Evolutionary conservation across 2,888 invertebrate genomes (phyloP).

Genomic region (Dorcus parallelipipedus): DNA sequence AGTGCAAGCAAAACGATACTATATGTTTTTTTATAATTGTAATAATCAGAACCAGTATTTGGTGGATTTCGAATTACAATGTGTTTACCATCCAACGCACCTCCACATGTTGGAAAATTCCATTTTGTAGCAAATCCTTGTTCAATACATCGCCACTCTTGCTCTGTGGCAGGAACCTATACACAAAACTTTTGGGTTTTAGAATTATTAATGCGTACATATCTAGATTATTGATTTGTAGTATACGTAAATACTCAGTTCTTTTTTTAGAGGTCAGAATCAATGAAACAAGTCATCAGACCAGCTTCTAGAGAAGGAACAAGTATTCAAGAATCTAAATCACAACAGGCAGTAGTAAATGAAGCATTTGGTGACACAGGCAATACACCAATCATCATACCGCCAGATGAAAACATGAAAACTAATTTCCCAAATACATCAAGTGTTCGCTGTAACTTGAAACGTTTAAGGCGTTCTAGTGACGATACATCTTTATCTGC

Average conservation of each 20-base stretch:
- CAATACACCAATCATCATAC: not conserved
- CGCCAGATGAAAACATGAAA: not conserved
- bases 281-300: too few relatives aligned
- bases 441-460: not conserved
- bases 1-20: conserved; percentile 2
- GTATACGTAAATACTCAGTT: too few relatives aligned
- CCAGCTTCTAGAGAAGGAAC: too few relatives aligned
- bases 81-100: not conserved
- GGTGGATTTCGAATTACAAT: not conserved
- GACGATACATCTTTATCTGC: not conserved
- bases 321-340: not conserved
- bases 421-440: not conserved
- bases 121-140: too few relatives aligned
- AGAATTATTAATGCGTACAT: too few relatives aligned
- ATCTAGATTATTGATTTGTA: too few relatives aligned
- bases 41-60: not conserved
- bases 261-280: too few relatives aligned
- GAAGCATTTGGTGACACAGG: not conserved
- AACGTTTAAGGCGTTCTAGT: not conserved
- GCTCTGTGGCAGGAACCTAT: too few relatives aligned
- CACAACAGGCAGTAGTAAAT: not conserved
- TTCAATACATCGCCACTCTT: too few relatives aligned
- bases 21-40: not conserved
- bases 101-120: too few relatives aligned
- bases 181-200: too few relatives aligned